Percentiles rank a stretch among this genome's conserved stretches.
phyloP scores from a whole-genome alignment of 2,113 vertebrate species.

The Menidia beryllina region DNA sequence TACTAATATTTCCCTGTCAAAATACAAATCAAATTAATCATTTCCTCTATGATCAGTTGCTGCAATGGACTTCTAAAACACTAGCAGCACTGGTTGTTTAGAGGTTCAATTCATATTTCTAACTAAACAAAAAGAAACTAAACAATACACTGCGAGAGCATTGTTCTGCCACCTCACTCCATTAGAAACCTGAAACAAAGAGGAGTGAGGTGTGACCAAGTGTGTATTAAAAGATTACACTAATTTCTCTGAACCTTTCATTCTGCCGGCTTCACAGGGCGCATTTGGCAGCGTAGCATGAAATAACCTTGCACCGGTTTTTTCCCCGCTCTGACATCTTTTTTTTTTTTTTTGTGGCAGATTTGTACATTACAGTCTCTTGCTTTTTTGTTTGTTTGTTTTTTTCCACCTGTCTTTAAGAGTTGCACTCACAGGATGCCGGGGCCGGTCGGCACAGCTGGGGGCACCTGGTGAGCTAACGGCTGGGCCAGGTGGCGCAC shows the following conservation, averaged over 20 bases:
- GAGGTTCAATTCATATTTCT: not conserved
- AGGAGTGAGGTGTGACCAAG: conserved; percentile 13
- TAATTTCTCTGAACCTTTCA: conserved; percentile 28
- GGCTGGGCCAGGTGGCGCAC: conserved; percentile 71
- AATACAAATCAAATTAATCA: not conserved
- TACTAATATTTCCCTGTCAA: not conserved
- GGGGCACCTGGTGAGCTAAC: conserved; percentile 70
- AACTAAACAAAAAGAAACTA: not conserved
- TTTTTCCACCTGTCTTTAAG: conserved; percentile 30
- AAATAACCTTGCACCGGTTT: conserved; percentile 45
- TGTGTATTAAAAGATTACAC: conserved; percentile 44
- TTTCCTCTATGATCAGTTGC: not conserved
- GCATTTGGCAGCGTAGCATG: conserved; percentile 7
- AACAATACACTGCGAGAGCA: conserved; percentile 9
- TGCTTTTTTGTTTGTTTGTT: not conserved
- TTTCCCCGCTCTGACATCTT: conserved; percentile 16
- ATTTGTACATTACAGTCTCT: conserved; percentile 13
- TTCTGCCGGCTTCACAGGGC: conserved; percentile 8
- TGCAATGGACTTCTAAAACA: not conserved
- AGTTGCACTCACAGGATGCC: conserved; percentile 36
- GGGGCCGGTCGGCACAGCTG: conserved; percentile 48
- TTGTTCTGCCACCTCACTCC: conserved; percentile 30
- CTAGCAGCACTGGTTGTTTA: not conserved
- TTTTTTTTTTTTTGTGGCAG: no score
- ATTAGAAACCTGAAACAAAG: conserved; percentile 42